Evolutionary conservation across 2,888 invertebrate genomes (phyloP).

Genomic region (Cheilosia variabilis): DNA sequence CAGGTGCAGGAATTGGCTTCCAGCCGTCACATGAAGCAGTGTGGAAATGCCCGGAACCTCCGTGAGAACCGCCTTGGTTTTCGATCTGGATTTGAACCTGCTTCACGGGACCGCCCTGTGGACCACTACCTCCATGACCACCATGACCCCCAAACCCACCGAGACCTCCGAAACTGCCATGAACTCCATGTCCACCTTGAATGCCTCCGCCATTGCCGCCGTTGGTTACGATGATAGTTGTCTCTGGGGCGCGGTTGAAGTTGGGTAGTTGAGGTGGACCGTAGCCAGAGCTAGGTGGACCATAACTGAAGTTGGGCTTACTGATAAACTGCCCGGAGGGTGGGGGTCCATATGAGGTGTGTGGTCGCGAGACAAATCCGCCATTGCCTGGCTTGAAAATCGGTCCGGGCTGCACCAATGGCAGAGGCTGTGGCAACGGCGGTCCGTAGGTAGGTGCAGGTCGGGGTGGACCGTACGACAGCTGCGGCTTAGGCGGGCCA

Average conservation of each 20-base stretch:
- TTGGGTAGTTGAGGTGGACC: conserved; percentile 78
- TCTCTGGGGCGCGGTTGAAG: conserved; percentile 78
- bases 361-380: conserved; percentile 80
- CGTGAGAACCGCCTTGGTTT: conserved; percentile 80
- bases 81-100: conserved; percentile 83
- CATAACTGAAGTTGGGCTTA: conserved; percentile 79
- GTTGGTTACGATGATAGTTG: conserved; percentile 78
- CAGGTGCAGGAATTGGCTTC: conserved; percentile 92
- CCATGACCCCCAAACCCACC: conserved; percentile 78
- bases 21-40: conserved; percentile 89
- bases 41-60: conserved; percentile 81
- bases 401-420: conserved; percentile 80
- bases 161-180: conserved; percentile 80
- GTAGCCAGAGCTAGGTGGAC: conserved; percentile 82
- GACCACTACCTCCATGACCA: conserved; percentile 25
- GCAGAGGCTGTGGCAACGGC: conserved; percentile 81
- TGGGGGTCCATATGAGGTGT: conserved; percentile 79
- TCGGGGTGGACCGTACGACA: conserved; percentile 74
- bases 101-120: conserved; percentile 86
- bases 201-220: conserved; percentile 46
- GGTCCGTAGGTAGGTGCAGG: conserved; percentile 78
- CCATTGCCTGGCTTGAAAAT: conserved; percentile 78
- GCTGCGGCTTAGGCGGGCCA: conserved; percentile 80
- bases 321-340: conserved; percentile 75
- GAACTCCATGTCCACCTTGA: conserved; percentile 40